A percentile compares a stretch with the other conserved stretches of the same genome.
These are phyloP conservation scores for Ramphastos sulfuratus DNA, from an alignment of 2,113 vertebrate species.

Conservation along the genomic window DNA sequence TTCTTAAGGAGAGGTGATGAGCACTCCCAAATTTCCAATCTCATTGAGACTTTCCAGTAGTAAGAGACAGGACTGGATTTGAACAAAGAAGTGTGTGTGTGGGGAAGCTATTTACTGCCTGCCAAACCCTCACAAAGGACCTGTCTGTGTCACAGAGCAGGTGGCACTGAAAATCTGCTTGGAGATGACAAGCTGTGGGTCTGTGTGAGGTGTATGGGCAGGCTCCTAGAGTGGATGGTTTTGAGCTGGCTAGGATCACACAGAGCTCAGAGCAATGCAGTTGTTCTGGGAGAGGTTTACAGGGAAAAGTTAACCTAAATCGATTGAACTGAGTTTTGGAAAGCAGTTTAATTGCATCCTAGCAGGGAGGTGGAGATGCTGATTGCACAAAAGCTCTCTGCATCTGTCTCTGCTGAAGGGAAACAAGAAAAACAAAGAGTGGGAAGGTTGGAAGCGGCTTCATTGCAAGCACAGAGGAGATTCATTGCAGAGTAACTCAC, in stretches of 20 bases:
- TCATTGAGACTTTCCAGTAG: background rate
- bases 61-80: background rate
- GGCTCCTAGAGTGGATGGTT: background rate
- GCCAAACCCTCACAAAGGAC: background rate
- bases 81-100: background rate
- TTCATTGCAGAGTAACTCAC: background rate
- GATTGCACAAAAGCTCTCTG: background rate
- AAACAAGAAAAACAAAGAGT: background rate
- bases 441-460: background rate
- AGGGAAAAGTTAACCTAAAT: background rate
- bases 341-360: slow-evolving; percentile 36
- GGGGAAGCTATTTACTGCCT: background rate
- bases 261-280: background rate
- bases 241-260: background rate
- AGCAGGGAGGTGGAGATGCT: slow-evolving; percentile 10
- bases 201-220: background rate
- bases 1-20: background rate
- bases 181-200: background rate
- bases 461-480: background rate
- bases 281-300: background rate
- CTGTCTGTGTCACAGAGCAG: background rate
- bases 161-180: background rate
- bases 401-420: background rate
- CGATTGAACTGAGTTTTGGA: background rate
- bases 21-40: background rate